Conservation (phyloP, 2,888 invertebrate species). For the Hirtodrosophila cameraria region DNA sequence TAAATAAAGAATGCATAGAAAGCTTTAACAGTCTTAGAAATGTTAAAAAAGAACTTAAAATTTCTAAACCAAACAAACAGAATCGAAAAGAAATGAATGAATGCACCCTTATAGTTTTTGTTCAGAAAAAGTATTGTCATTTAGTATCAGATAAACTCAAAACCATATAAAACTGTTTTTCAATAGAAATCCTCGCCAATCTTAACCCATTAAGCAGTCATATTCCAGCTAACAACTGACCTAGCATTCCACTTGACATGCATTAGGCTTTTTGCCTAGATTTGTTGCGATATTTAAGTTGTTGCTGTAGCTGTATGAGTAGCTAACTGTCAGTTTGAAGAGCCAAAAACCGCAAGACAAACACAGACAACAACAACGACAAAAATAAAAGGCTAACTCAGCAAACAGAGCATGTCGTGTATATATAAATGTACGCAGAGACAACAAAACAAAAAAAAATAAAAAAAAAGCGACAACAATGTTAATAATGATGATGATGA, state of each 20-base stretch:
- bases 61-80: too few species aligned
- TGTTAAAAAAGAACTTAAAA: neutral
- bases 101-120: too few species aligned
- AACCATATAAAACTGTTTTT: too few species aligned
- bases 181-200: neutral
- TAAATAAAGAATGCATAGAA: slow-evolving; percentile 1
- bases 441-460: too few species aligned
- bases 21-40: neutral
- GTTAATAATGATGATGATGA: slow-evolving; percentile 18
- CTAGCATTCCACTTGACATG: slow-evolving; percentile 39
- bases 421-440: slow-evolving; percentile 21
- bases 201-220: slow-evolving; percentile 6
- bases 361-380: slow-evolving; percentile 22
- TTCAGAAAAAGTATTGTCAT: too few species aligned
- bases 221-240: slow-evolving; percentile 24
- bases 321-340: slow-evolving; percentile 34
- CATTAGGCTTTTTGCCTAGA: slow-evolving; percentile 24
- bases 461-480: too few species aligned
- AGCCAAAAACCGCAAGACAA: slow-evolving; percentile 30
- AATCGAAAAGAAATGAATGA: too few species aligned
- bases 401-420: slow-evolving; percentile 62
- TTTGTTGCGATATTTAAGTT: slow-evolving; percentile 33
- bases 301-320: slow-evolving; percentile 17
- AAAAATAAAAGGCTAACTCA: slow-evolving; percentile 41
- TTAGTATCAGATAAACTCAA: too few species aligned